A percentile compares a stretch with the other conserved stretches of the same genome.
phyloP scores from a whole-genome alignment of 2,113 vertebrate species.

The Brachyistius frenatus region DNA sequence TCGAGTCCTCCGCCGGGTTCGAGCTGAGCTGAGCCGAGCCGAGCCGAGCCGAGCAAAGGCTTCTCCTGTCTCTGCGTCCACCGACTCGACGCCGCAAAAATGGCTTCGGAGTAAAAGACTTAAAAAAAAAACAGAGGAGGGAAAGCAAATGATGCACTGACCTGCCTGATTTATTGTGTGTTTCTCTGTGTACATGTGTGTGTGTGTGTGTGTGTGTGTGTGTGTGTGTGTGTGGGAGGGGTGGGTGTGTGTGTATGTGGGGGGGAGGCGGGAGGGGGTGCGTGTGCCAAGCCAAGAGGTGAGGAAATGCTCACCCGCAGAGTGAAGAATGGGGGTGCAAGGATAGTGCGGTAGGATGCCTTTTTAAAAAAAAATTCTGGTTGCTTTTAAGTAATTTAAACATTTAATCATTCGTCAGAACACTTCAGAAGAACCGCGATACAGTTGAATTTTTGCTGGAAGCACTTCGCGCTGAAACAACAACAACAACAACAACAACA shows the following conservation, averaged over 20 bases:
- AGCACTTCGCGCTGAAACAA: slow-evolving; percentile 13
- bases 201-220: not conserved
- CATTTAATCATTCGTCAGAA: slow-evolving; percentile 43
- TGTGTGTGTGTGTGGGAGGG: not conserved
- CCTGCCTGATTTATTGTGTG: slow-evolving; percentile 51
- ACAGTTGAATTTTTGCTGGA: slow-evolving; percentile 26
- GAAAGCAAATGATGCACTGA: slow-evolving; percentile 70
- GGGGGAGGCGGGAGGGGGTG: not conserved
- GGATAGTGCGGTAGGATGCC: slow-evolving; percentile 20
- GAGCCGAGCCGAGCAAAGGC: slow-evolving; percentile 2
- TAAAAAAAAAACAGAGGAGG: not conserved
- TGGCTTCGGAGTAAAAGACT: slow-evolving; percentile 36
- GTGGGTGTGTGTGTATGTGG: slow-evolving; percentile 17
- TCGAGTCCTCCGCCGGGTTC: slow-evolving; percentile 97
- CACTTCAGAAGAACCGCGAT: slow-evolving; percentile 27
- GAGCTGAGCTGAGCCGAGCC: slow-evolving; percentile 92
- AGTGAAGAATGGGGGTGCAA: slow-evolving; percentile 30
- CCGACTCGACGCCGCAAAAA: slow-evolving; percentile 22
- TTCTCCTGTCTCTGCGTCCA: slow-evolving; percentile 30
- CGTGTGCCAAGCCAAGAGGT: slow-evolving; percentile 38
- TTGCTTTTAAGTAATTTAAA: slow-evolving; percentile 74
- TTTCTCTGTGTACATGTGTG: not conserved
- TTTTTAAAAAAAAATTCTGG: too few species aligned
- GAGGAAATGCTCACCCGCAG: slow-evolving; percentile 22
- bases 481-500: slow-evolving; percentile 6